A percentile compares a stretch with the other conserved stretches of the same genome.
Evolutionary conservation across 2,888 invertebrate genomes (phyloP).

Genomic region (Allolobophora icterica): DNA sequence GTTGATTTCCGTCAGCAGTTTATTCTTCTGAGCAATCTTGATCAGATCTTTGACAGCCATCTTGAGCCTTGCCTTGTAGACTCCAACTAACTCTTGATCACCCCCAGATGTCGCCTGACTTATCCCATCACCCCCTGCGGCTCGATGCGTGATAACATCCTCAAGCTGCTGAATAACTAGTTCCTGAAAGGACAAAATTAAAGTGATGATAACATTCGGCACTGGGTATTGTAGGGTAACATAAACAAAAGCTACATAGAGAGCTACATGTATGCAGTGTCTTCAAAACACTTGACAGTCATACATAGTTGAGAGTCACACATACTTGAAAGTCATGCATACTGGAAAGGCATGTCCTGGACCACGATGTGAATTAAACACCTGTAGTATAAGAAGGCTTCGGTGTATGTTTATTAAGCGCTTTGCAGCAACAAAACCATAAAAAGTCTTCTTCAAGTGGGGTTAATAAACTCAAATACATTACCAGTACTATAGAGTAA

Average conservation of each 20-base stretch:
- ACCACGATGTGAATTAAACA: too few species aligned
- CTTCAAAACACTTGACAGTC: not conserved
- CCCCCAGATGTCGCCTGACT: not conserved
- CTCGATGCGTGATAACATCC: slow-evolving; percentile 56
- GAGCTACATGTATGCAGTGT: not conserved
- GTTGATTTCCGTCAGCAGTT: slow-evolving; percentile 62
- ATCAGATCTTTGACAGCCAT: slow-evolving; percentile 59
- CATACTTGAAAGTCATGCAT: not conserved
- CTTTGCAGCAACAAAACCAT: too few species aligned
- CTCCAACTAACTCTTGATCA: slow-evolving; percentile 33
- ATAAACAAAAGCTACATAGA: not conserved
- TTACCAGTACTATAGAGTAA: too few species aligned
- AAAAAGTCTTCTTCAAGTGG: too few species aligned
- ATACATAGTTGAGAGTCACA: not conserved
- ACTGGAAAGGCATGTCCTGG: too few species aligned
- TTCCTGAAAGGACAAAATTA: slow-evolving; percentile 53
- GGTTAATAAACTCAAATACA: too few species aligned
- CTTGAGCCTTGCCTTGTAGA: slow-evolving; percentile 56
- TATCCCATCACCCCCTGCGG: not conserved
- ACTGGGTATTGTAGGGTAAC: not conserved
- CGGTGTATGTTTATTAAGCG: too few species aligned
- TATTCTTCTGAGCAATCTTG: slow-evolving; percentile 60
- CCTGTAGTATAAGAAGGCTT: too few species aligned
- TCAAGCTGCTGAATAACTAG: slow-evolving; percentile 63
- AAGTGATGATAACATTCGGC: not conserved